Base-by-base conservation (phyloP, 2,888 invertebrate genomes). In the Oxystoma pomonae region DNA sequence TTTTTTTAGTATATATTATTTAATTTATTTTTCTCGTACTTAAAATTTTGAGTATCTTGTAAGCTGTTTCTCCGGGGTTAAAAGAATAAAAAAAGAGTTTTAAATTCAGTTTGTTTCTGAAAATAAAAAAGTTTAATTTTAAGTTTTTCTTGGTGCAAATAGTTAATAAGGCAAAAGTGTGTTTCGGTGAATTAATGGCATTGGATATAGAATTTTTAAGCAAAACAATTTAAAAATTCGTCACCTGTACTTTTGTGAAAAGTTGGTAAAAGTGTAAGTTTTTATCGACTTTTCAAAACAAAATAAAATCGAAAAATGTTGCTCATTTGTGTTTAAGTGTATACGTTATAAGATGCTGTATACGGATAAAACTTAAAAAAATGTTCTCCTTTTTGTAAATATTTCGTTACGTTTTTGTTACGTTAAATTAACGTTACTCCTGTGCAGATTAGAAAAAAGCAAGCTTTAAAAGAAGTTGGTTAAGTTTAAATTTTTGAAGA, bases 371-470 rank as follows among this genome's bases (percentile, higher is more conserved):
- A 58, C 60, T 59, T 66, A 63, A 58, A 63, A 60, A 62, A 60
- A 64, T 67, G 51, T 58, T 62, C 35, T 59, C 22, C 51, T 55
- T 61, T 62, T 61, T 70, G 70, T 69, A 68, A 59, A 70, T 68
- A 70, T 59, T 67, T 68, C 66, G 70, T 59, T 67, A 67, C 66
- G 70, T 57, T 63, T 71, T 63, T 72, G 73, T 73, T 72, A 73
- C 68, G 72, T 72, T 72, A 72, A 72, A 71, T 71, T 71, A 59
- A 62, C 60, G 68, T 67, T 65, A 69, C 71, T 71, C 63, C 69
- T 71, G 71, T 72, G 70, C 71, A 65, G 71, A 67, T 68, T 70
- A 71, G 70, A 70, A 70, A 68, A 69, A 64, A 60, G 67, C 69
- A 70, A 70, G 70, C 71, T 71, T 71, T 71, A 71, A 71, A 69